Evolutionary conservation across 2,113 vertebrate genomes (phyloP), one percentile per base, ranked within the genome.

Genomic region (Podarcis raffonei): DNA sequence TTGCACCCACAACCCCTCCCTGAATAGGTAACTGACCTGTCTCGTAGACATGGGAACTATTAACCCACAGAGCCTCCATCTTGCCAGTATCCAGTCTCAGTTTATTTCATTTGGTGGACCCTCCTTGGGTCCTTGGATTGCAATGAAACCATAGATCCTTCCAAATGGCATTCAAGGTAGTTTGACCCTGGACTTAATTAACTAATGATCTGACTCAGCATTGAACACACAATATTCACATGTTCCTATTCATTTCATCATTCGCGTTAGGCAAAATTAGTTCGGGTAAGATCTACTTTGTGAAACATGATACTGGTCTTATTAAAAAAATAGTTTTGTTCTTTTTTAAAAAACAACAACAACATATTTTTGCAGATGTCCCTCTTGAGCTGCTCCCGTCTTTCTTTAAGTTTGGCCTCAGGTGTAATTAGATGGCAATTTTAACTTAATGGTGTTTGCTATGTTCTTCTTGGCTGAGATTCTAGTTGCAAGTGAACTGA

Each of bases 61-160:
- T 62, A 4, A 62, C 59, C 59, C 16, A 62, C 59, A 62, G 15
- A 62, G 16, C 59, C 59, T 62, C 59, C 18, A 62, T 62, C 18
- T 62, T 62, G 59, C 18, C 59, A 62, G 16, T 15, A 62, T 20
- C 8, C 59, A 62, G 59, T 62, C 59, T 62, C 59, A 62, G 59
- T 62, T 62, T 62, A 62, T 62, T 62, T 91, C 79, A 80, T 62
- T 18, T 1, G 39, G 13, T 89, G 57, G 81, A 75, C n/a, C 20
- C 94, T 81, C 81, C 81, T 35, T 88, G 11, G 30, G 37, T 94
- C 90, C 30, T 15, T 53, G 35, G 91, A 87, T 25, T 32, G 66
- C 93, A 71, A 32, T 53, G 82, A 72, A 90, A 37, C 48, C 62
- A 69, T 53, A 57, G 74, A 85, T 81, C 16, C 65, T 68, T 15